A percentile compares a stretch with the other conserved stretches of the same genome.
phyloP scores from a whole-genome alignment of 2,797 vertebrate species.

The Erpetoichthys calabaricus region DNA sequence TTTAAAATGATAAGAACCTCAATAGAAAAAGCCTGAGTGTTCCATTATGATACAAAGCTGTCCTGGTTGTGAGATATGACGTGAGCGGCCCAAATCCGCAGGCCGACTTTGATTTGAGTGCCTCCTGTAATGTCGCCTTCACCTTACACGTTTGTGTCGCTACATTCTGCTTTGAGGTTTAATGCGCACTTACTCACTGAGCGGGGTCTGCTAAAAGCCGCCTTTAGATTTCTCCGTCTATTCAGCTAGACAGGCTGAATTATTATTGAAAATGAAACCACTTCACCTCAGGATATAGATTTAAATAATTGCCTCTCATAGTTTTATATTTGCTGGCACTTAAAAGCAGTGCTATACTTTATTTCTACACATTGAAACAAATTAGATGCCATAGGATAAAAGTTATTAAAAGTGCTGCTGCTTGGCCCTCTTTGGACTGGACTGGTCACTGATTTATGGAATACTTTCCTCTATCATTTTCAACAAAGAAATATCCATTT shows the following conservation, averaged over 20 bases:
- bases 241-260: neutral
- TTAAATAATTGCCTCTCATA: neutral
- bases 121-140: too few relatives aligned
- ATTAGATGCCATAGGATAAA: slow-evolving; percentile 11
- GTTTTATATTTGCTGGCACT: slow-evolving; percentile 8
- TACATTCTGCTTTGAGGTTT: too few relatives aligned
- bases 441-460: slow-evolving; percentile 11
- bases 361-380: slow-evolving; percentile 6
- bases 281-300: neutral
- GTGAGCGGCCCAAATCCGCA: too few relatives aligned
- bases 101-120: too few relatives aligned
- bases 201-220: too few relatives aligned
- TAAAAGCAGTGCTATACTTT: slow-evolving; percentile 2
- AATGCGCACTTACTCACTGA: too few relatives aligned
- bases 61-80: too few relatives aligned
- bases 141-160: too few relatives aligned
- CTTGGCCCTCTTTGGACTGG: slow-evolving; percentile 7
- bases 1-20: too few relatives aligned
- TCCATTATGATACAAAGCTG: too few relatives aligned
- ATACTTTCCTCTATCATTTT: neutral
- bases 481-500: slow-evolving; percentile 4
- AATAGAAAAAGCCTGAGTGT: too few relatives aligned
- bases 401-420: slow-evolving; percentile 10
- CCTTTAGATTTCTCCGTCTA: too few relatives aligned
- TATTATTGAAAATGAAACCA: slow-evolving; percentile 2